phyloP scores from a whole-genome alignment of 53 echinoderm and acorn worm genomes.

The Antedon mediterranea region DNA sequence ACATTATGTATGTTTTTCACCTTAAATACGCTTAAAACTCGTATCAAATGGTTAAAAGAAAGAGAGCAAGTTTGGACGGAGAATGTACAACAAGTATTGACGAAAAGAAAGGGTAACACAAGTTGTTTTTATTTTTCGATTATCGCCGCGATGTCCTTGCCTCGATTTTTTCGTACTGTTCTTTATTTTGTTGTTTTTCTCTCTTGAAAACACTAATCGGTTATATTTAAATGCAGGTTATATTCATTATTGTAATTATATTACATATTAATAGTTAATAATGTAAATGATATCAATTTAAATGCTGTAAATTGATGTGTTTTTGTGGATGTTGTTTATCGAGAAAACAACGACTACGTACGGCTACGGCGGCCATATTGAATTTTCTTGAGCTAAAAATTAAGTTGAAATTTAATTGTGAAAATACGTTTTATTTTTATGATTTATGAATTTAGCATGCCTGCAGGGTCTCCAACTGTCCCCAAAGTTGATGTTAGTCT shows the following conservation, averaged over 20 bases:
- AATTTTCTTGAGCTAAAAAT: slow-evolving; percentile 16
- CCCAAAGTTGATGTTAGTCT: slow-evolving; percentile 2
- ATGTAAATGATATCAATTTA: background rate
- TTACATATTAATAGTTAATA: background rate
- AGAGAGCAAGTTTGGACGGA: slow-evolving; percentile 23
- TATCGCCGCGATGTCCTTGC: background rate
- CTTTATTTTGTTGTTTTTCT: background rate
- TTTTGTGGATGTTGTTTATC: background rate
- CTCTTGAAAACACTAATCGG: too few species aligned
- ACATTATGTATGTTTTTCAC: background rate
- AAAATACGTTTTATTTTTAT: background rate
- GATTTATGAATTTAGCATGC: background rate
- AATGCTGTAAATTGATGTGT: background rate
- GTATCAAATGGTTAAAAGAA: slow-evolving; percentile 39
- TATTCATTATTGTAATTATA: too few species aligned
- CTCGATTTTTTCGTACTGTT: background rate
- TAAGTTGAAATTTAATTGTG: slow-evolving; percentile 1
- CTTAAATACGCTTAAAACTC: background rate
- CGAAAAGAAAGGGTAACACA: slow-evolving; percentile 31
- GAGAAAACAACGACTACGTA: background rate
- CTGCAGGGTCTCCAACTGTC: background rate
- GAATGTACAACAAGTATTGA: slow-evolving; percentile 10
- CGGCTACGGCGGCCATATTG: slow-evolving; percentile 43
- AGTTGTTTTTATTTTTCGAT: slow-evolving; percentile 6
- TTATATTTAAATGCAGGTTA: too few species aligned